Conservation (phyloP, 2,888 invertebrate species). For the Caenorhabditis japonica region DNA sequence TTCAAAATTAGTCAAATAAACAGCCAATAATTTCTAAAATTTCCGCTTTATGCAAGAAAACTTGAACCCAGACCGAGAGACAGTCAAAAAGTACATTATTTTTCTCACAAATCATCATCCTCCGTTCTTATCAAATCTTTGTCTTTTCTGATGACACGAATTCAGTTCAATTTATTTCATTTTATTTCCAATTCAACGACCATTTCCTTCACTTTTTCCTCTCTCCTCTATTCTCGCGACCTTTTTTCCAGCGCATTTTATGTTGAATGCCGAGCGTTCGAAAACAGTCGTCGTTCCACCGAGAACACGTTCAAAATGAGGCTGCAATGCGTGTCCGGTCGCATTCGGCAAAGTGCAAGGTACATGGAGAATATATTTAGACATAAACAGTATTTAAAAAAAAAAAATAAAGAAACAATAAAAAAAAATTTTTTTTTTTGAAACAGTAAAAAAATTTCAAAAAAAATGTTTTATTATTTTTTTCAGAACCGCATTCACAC, state of each 20-base stretch:
- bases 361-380: too few relatives aligned
- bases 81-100: not conserved
- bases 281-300: constrained; percentile 57
- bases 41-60: too few relatives aligned
- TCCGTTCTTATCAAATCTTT: constrained; percentile 15
- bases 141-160: constrained; percentile 34
- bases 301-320: constrained; percentile 48
- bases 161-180: too few relatives aligned
- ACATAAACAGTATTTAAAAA: too few relatives aligned
- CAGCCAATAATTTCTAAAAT: too few relatives aligned
- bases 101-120: constrained; percentile 8
- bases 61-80: not conserved
- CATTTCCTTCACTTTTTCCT: not conserved
- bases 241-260: not conserved
- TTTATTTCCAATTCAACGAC: not conserved
- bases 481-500: constrained; percentile 52
- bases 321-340: constrained; percentile 36
- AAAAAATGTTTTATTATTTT: too few relatives aligned
- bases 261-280: constrained; percentile 43
- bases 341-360: constrained; percentile 54
- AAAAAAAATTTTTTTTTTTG: too few relatives aligned
- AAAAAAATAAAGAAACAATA: too few relatives aligned
- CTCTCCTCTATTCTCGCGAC: constrained; percentile 2
- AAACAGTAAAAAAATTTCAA: too few relatives aligned
- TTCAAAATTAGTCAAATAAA: too few relatives aligned